Base-by-base conservation (phyloP, 2,113 vertebrate genomes). In the Hypanus sabinus region DNA sequence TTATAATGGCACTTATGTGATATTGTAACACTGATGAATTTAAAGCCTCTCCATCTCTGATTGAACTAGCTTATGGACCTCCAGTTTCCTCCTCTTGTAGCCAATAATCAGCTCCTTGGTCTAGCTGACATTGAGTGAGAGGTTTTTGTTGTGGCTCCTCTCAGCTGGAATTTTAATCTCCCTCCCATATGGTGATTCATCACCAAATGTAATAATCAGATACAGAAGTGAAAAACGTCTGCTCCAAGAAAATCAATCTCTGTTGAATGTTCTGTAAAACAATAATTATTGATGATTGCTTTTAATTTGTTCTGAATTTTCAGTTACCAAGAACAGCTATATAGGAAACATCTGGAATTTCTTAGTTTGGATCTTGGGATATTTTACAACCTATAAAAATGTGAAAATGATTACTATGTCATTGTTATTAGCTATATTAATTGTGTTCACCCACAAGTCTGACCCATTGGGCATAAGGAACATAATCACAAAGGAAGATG, bases 361-460 rank as follows among this genome's bases (percentile, higher is more conserved):
- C 70, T 75, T 7, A 12, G 5, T 73, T 92, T 46, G 36, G 46
- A n/a, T 92, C 73, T 93, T 93, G 68, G 38, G 38, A 20, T 93
- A 93, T 55, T 93, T 73, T 75, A 73, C 91, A 75, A 73, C 60
- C 33, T 75, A 46, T 92, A 92, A 92, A 92, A 92, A 92, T 70
- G 65, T 92, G n/a, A 92, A 12, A 68, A 70, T 70, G 88, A 70
- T 92, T 73, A 46, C 16, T 46, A 33, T 65, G 30, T 33, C 57
- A 88, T 60, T 65, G 57, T 33, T n/a, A 88, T 93, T 70, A 46
- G 38, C 24, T 75, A 30, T 93, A 73, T 93, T 93, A 73, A 93
- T 93, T 14, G 91, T 93, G 91, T 93, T 46, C 91, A 92, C 36
- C 68, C 70, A 93, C 7, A 93, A 93, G 3, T 20, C 68, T 93